Evolutionary conservation across 2,113 vertebrate genomes (phyloP).

Genomic region (Setophaga kirtlandii): DNA sequence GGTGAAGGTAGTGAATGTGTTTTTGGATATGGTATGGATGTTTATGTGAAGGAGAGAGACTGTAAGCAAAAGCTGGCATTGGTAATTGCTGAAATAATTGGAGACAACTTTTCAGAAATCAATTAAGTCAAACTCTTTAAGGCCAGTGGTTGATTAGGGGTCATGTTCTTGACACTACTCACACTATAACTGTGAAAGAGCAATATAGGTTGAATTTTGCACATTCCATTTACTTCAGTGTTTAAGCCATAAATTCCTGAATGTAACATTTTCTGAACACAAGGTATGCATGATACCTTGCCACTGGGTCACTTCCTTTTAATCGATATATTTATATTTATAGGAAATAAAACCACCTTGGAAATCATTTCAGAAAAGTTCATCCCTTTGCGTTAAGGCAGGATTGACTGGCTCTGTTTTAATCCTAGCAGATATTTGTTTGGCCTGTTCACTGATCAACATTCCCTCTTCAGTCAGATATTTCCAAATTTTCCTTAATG

Average conservation of each 20-base stretch:
- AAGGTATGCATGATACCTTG: background rate
- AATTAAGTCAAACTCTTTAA: background rate
- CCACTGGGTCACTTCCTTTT: background rate
- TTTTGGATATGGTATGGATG: background rate
- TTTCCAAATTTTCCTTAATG: background rate
- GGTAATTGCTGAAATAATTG: background rate
- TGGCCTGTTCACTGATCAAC: background rate
- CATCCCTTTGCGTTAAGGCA: background rate
- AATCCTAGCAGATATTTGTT: background rate
- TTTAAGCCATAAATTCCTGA: background rate
- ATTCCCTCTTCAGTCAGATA: background rate
- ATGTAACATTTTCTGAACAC: background rate
- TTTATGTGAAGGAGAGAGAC: background rate
- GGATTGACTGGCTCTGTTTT: background rate
- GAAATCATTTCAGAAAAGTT: background rate
- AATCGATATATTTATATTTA: background rate
- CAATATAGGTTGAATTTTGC: background rate
- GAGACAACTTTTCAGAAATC: constrained; percentile 2
- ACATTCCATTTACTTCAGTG: background rate
- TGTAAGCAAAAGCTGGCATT: background rate
- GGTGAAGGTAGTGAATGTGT: background rate
- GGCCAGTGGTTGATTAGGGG: background rate
- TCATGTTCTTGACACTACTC: background rate
- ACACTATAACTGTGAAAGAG: background rate
- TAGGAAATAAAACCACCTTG: background rate